Percentiles rank a stretch among this genome's conserved stretches.
These are phyloP conservation scores for Hemiprocne comata DNA, from an alignment of 2,113 vertebrate genomes.

Conservation along the genomic window DNA sequence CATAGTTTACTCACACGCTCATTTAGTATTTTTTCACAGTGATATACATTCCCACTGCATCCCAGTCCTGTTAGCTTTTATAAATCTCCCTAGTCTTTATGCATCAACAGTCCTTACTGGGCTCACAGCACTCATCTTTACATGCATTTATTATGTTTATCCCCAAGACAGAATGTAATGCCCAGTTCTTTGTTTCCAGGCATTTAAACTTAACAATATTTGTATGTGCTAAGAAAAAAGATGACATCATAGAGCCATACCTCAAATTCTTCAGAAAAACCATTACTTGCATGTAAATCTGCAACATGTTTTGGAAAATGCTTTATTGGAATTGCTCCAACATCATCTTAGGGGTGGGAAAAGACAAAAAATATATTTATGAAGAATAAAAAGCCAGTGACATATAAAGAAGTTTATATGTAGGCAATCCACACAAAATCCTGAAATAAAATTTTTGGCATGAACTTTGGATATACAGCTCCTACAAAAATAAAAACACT, in stretches of 20 bases:
- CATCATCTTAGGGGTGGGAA: slow-evolving; percentile 80
- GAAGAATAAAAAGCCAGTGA: slow-evolving; percentile 27
- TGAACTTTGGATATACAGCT: neutral
- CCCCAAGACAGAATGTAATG: neutral
- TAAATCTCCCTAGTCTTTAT: neutral
- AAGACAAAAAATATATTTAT: slow-evolving; percentile 56
- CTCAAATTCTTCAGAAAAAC: slow-evolving; percentile 95
- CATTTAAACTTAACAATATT: slow-evolving; percentile 7
- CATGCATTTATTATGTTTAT: neutral
- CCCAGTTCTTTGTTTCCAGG: neutral
- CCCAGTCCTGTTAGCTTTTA: neutral
- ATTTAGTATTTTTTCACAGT: neutral
- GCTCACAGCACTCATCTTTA: neutral
- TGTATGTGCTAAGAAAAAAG: slow-evolving; percentile 36
- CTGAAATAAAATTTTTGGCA: slow-evolving; percentile 29
- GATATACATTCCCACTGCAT: neutral
- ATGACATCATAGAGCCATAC: slow-evolving; percentile 75
- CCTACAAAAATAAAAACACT: neutral
- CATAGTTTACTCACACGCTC: neutral
- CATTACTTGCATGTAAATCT: slow-evolving; percentile 88
- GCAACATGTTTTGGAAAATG: slow-evolving; percentile 92
- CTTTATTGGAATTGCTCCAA: slow-evolving; percentile 84
- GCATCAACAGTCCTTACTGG: neutral
- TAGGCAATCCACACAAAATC: slow-evolving; percentile 32
- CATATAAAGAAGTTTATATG: neutral